A percentile compares a stretch with the other conserved stretches of the same genome.
Evolutionary conservation across 2,888 invertebrate genomes (phyloP).

Genomic region (Leptinotarsa juncta): DNA sequence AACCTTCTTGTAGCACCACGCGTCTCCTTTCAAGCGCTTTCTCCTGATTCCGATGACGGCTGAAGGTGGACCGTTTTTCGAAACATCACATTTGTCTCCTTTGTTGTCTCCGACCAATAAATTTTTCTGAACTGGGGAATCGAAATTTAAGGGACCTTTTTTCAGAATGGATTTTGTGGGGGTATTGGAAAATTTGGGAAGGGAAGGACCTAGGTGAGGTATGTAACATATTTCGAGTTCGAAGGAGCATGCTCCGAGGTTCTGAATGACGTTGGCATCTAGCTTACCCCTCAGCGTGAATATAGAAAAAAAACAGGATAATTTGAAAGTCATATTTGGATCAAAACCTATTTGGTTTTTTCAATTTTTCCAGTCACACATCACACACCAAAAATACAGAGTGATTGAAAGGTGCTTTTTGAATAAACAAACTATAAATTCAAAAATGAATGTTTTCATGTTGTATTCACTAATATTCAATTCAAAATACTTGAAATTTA

Average conservation of each 20-base stretch:
- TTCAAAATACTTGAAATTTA: too few species aligned
- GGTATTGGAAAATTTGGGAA: constrained; percentile 43
- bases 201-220: constrained; percentile 59
- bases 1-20: constrained; percentile 83
- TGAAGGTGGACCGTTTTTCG: constrained; percentile 5
- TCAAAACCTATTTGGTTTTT: too few species aligned
- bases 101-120: constrained; percentile 6
- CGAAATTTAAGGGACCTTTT: constrained; percentile 46
- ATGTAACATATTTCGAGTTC: constrained; percentile 77
- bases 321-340: too few species aligned
- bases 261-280: constrained; percentile 60
- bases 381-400: too few species aligned
- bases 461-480: too few species aligned
- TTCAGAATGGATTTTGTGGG: constrained; percentile 56
- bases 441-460: too few species aligned
- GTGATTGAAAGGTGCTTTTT: too few species aligned
- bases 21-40: constrained; percentile 81
- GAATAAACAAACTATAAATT: too few species aligned
- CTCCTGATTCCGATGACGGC: constrained; percentile 74
- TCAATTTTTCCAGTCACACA: too few species aligned
- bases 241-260: constrained; percentile 70
- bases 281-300: constrained; percentile 76
- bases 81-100: not conserved
- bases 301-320: constrained; percentile 67
- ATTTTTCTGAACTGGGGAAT: constrained; percentile 17